Evolutionary conservation across 2,888 invertebrate genomes (phyloP).

Genomic region (Adelphocoris suturalis): DNA sequence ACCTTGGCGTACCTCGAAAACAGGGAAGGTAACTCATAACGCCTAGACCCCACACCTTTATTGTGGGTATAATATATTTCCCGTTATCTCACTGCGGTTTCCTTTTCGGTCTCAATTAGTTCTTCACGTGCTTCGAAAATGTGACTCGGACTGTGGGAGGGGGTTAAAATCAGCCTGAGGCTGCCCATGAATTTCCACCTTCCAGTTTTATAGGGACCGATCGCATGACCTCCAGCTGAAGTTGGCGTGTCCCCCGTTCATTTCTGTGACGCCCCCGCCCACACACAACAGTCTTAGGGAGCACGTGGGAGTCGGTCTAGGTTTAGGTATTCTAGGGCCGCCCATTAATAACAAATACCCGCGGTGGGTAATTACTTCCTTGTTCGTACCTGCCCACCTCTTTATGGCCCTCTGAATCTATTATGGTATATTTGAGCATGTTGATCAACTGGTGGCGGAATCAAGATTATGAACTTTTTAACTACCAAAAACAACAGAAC

Average conservation of each 20-base stretch:
- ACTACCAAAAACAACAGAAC: too few relatives aligned
- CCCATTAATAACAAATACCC: not conserved
- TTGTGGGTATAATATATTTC: constrained; percentile 20
- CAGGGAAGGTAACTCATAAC: not conserved
- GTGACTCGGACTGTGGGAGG: not conserved
- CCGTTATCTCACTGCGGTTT: constrained; percentile 51
- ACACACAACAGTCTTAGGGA: too few relatives aligned
- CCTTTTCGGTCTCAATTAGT: constrained; percentile 60
- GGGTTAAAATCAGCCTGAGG: constrained; percentile 50
- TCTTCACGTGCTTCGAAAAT: constrained; percentile 43
- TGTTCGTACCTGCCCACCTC: not conserved
- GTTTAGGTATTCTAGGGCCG: not conserved
- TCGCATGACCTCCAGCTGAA: constrained; percentile 44
- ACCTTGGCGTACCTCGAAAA: not conserved
- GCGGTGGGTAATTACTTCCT: constrained; percentile 2
- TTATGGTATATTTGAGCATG: not conserved
- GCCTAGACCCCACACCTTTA: not conserved
- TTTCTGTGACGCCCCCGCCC: constrained; percentile 37
- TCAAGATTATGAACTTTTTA: too few relatives aligned
- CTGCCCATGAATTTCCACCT: constrained; percentile 46
- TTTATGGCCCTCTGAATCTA: not conserved
- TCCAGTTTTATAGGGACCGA: constrained; percentile 38
- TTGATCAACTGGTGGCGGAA: too few relatives aligned
- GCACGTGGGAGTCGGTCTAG: too few relatives aligned
- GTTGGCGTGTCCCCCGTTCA: constrained; percentile 56